Base-by-base conservation (phyloP, 2,797 vertebrate genomes). In the Tragopan temminckii region DNA sequence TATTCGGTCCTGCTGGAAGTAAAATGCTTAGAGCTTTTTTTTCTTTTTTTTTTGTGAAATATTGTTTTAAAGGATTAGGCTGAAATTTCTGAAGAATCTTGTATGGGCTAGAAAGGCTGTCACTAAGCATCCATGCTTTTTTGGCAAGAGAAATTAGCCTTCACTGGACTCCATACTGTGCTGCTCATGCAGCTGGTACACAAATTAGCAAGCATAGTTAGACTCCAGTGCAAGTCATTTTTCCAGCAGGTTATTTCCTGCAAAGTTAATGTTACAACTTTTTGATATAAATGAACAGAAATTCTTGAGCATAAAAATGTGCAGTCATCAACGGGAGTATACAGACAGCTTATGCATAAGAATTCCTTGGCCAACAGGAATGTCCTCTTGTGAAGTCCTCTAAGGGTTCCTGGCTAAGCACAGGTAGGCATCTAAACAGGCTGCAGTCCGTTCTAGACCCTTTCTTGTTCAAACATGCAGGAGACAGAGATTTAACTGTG, bases 401-500 rank as follows among this genome's bases (percentile, higher is more conserved):
- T 20, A 3, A 23, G 20, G 18, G 33, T 13, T 81, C 70, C 63
- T 64, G 45, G 15, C 13, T 46, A 63, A 90, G 31, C 24, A 35
- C 35, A 84, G 38, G 80, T 71, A 80, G 75, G 12, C 3, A 8
- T 42, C 50, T 61, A 71, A 62, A 29, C 5, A 17, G 45, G 48
- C 61, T 77, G 20, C 11, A 9, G 36, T 23, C 36, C 17, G 18
- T 53, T 42, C 40, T 59, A 61, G 48, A 25, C 17, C 42, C 10
- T 35, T 64, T 16, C 72, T 78, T 80, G 36, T 63, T 19, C 45
- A 38, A 64, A 81, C 33, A 5, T 21, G 6, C 57, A 83, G 43
- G 19, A 98, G 97, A 97, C 94, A 97, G 98, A 98, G 97, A 97
- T 97, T 97, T 97, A 97, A 96, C 96, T 97, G 96, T 97, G 95